phyloP scores from a whole-genome alignment of 92 coral and sea anemone species.

The Porites rus region DNA sequence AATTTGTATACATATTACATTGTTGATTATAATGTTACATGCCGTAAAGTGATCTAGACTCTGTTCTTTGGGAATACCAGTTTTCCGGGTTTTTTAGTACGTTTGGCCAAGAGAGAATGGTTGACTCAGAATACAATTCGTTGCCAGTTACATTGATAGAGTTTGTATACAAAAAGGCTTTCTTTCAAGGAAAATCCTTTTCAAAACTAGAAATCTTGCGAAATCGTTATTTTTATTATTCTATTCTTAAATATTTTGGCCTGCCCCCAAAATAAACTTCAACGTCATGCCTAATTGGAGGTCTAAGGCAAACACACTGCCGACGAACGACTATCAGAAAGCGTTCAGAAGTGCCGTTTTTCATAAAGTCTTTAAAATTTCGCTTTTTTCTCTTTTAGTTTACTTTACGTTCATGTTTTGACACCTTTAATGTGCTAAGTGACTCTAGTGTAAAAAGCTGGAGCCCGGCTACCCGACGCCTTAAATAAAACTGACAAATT shows the following conservation, averaged over 20 bases:
- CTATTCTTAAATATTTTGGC: not conserved
- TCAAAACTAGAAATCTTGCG: too few relatives aligned
- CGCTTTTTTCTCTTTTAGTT: constrained; percentile 1
- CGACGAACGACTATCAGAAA: not conserved
- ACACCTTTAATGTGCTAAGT: constrained; percentile 14
- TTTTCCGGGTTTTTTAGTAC: too few relatives aligned
- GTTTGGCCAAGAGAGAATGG: too few relatives aligned
- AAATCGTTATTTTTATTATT: too few relatives aligned
- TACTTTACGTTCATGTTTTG: constrained; percentile 28
- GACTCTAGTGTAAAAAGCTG: constrained; percentile 24
- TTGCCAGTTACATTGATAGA: too few relatives aligned
- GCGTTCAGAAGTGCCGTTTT: not conserved
- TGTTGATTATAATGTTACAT: too few relatives aligned
- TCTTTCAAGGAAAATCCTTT: too few relatives aligned
- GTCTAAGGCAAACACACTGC: not conserved
- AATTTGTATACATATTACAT: not conserved
- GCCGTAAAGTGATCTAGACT: too few relatives aligned
- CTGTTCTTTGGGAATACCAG: too few relatives aligned
- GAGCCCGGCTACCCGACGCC: constrained; percentile 16
- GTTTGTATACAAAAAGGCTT: too few relatives aligned
- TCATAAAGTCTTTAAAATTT: not conserved
- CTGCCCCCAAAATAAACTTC: not conserved
- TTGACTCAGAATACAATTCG: too few relatives aligned
- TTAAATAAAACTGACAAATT: not conserved
- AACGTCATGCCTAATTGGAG: not conserved